Evolutionary conservation across 2,113 vertebrate species (phyloP).

Genomic region (Falcunculus frontatus): DNA sequence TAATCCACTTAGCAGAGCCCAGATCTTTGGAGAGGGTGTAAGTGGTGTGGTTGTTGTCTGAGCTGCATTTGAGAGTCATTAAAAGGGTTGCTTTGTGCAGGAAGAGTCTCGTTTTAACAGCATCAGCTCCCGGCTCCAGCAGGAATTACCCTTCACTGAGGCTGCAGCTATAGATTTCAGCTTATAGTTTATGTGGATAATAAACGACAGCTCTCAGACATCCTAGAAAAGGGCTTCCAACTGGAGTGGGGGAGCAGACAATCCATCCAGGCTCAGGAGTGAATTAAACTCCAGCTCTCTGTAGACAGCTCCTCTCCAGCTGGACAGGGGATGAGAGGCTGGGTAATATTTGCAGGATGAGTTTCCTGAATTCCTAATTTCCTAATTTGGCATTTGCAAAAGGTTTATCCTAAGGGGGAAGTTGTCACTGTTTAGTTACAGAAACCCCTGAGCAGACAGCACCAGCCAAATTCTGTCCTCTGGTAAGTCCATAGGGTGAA

Average conservation of each 20-base stretch:
- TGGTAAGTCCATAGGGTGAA: background rate
- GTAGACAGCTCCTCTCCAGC: background rate
- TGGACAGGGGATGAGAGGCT: background rate
- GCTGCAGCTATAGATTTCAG: constrained; percentile 30
- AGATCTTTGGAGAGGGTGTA: constrained; percentile 10
- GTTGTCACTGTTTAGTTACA: background rate
- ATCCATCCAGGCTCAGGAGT: background rate
- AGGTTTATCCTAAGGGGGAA: background rate
- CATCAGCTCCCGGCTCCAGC: background rate
- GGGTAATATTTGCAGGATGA: accelerated
- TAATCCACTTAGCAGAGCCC: constrained; percentile 39
- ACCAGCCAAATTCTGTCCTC: background rate
- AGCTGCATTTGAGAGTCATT: constrained; percentile 32
- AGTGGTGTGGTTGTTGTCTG: constrained; percentile 4
- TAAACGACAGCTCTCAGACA: constrained; percentile 1
- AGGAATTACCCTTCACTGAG: background rate
- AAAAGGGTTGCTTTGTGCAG: constrained; percentile 38
- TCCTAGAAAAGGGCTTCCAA: background rate
- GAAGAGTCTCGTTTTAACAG: background rate
- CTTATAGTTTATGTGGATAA: background rate
- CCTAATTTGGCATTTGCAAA: background rate
- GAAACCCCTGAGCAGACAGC: background rate
- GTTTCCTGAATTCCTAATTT: background rate
- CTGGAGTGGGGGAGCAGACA: background rate
- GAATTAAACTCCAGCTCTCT: background rate